Conservation (phyloP, 2,797 vertebrate species). For the Pampus argenteus region DNA sequence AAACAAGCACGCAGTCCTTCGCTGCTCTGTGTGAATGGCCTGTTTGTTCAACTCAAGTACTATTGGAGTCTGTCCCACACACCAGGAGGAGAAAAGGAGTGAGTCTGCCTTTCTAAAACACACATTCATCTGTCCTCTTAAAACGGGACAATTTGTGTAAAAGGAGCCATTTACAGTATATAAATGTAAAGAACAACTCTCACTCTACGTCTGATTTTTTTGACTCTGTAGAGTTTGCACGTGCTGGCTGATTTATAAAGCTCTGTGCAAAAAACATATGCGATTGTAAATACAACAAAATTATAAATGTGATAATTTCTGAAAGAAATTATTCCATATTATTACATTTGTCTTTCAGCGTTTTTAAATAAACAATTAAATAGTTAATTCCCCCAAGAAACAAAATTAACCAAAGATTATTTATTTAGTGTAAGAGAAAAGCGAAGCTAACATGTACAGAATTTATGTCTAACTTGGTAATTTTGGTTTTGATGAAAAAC, state of each 20-base stretch:
- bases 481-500: constrained; percentile 26
- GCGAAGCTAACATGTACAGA: constrained; percentile 22
- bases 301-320: constrained; percentile 26
- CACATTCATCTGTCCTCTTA: constrained; percentile 84
- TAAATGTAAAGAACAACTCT: constrained; percentile 68
- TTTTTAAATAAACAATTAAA: constrained; percentile 39
- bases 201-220: constrained; percentile 45
- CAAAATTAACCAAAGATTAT: constrained; percentile 23
- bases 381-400: constrained; percentile 17
- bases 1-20: constrained; percentile 65
- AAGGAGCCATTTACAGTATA: constrained; percentile 75
- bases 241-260: constrained; percentile 47
- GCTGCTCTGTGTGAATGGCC: constrained; percentile 72
- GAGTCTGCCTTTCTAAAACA: constrained; percentile 86
- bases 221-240: constrained; percentile 41
- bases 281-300: constrained; percentile 40
- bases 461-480: constrained; percentile 5
- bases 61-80: constrained; percentile 76
- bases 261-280: constrained; percentile 47
- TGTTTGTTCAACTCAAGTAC: constrained; percentile 82
- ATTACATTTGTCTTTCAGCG: constrained; percentile 2
- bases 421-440: constrained; percentile 28
- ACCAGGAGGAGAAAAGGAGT: constrained; percentile 72
- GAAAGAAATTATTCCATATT: constrained; percentile 14
- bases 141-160: constrained; percentile 79